phyloP scores from a whole-genome alignment of 2,797 vertebrate species.

The Paedocypris micromegethes region DNA sequence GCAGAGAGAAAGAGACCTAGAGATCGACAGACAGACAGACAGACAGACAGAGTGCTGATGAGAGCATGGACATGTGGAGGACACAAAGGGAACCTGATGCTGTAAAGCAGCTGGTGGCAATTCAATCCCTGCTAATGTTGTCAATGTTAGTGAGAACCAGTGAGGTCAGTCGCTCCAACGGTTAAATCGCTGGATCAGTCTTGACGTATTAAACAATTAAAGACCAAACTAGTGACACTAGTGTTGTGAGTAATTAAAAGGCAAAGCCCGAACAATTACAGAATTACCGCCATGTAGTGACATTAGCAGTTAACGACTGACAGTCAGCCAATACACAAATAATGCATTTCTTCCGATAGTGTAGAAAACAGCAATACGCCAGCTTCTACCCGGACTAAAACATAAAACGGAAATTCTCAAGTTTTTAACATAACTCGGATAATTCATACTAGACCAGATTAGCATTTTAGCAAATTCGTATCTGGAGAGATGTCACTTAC shows the following conservation, averaged over 20 bases:
- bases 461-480: slow-evolving; percentile 21
- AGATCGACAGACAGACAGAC: background rate
- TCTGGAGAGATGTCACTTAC: background rate
- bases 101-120: slow-evolving; percentile 40
- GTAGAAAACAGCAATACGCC: no score
- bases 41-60: background rate
- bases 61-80: slow-evolving; percentile 3
- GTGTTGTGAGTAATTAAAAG: no score
- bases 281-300: no score
- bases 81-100: slow-evolving; percentile 43
- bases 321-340: no score
- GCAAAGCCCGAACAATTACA: no score
- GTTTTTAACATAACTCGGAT: background rate
- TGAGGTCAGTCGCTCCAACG: background rate
- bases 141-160: background rate
- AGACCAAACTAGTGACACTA: no score
- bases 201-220: no score
- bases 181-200: no score
- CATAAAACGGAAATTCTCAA: no score
- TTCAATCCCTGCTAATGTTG: slow-evolving; percentile 21
- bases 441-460: background rate
- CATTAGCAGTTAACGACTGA: no score
- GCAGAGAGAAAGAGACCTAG: background rate
- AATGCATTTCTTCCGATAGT: no score
- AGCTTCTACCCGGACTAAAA: no score